These are phyloP conservation scores for Scrobipalpa costella DNA, from an alignment of 2,888 invertebrate species.

Conservation along the genomic window DNA sequence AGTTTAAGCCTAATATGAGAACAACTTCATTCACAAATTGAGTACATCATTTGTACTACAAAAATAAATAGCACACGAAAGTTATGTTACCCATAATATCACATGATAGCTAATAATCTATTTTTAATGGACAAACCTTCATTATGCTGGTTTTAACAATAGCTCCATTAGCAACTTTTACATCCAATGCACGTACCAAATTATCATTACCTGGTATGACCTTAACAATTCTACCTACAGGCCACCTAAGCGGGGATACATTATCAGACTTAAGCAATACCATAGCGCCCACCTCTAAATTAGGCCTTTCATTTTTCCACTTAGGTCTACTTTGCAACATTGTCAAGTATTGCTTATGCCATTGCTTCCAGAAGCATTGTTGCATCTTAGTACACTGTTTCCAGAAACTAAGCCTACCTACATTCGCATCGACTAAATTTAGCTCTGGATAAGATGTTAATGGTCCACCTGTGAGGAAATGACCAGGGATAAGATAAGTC, in stretches of 20 bases:
- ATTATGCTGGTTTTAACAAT: constrained; percentile 18
- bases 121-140: constrained; percentile 15
- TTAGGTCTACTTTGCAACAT: constrained; percentile 18
- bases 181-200: constrained; percentile 15
- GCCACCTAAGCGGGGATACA: constrained; percentile 14
- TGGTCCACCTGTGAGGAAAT: constrained; percentile 14
- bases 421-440: background rate
- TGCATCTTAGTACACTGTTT: constrained; percentile 16
- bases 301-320: constrained; percentile 1
- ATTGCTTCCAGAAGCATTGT: constrained; percentile 13
- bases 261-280: constrained; percentile 18
- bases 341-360: constrained; percentile 19
- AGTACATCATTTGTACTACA: too few relatives aligned
- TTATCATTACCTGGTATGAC: constrained; percentile 12
- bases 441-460: constrained; percentile 18
- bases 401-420: constrained; percentile 11
- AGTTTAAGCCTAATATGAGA: too few relatives aligned
- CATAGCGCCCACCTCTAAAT: constrained; percentile 7
- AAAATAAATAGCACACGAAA: too few relatives aligned
- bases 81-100: too few relatives aligned
- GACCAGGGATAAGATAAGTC: constrained; percentile 1
- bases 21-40: too few relatives aligned
- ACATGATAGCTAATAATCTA: too few relatives aligned
- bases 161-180: constrained; percentile 10
- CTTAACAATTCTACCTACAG: constrained; percentile 16